phyloP scores from a whole-genome alignment of 2,888 invertebrate species.

The Parnassius smintheus region DNA sequence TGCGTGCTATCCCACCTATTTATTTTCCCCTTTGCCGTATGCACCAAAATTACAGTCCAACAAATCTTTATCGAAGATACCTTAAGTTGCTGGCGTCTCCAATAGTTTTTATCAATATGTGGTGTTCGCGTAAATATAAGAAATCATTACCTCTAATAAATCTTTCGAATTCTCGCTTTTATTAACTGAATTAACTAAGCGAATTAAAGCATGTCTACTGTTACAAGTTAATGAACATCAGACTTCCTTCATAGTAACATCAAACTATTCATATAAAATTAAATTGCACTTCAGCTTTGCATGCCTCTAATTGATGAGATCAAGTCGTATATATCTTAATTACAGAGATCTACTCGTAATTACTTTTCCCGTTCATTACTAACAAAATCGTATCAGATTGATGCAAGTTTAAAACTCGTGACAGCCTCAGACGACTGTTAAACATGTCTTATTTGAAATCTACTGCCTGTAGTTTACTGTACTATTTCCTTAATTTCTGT shows the following conservation, averaged over 20 bases:
- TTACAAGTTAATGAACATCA: not conserved
- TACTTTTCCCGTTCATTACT: conserved; percentile 14
- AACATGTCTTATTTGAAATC: conserved; percentile 9
- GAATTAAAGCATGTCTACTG: too few relatives aligned
- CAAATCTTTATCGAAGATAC: too few relatives aligned
- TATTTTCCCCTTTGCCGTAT: too few relatives aligned
- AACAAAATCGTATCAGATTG: conserved; percentile 12
- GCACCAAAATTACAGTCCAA: too few relatives aligned
- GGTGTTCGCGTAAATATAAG: too few relatives aligned
- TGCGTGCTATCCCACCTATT: too few relatives aligned
- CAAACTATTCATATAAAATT: conserved; percentile 14
- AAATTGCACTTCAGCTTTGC: conserved; percentile 9
- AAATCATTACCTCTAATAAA: too few relatives aligned
- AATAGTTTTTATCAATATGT: too few relatives aligned
- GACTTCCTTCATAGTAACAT: not conserved
- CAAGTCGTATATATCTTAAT: conserved; percentile 15
- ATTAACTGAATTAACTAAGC: too few relatives aligned
- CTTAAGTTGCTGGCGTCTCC: too few relatives aligned
- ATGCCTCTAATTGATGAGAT: conserved; percentile 6
- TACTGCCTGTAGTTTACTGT: conserved; percentile 4
- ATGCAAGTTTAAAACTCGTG: conserved; percentile 17
- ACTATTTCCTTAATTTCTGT: conserved; percentile 2
- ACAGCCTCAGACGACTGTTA: conserved; percentile 4
- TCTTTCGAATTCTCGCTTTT: too few relatives aligned
- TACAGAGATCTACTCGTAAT: conserved; percentile 18